phyloP scores from a whole-genome alignment of 2,797 vertebrate genomes.

The Tarsius wallacei region DNA sequence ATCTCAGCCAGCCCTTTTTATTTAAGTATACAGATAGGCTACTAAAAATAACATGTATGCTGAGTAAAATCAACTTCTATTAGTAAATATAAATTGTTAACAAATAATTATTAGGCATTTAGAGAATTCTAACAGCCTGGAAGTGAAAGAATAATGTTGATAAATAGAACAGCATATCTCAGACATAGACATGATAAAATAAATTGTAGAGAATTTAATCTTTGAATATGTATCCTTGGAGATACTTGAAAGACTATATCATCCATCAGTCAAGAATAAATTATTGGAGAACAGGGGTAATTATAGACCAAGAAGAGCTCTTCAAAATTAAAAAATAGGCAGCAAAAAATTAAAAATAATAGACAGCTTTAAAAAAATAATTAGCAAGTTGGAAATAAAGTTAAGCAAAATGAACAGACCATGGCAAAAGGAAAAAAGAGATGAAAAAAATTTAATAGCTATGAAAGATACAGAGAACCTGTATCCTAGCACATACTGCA shows the following conservation, averaged over 20 bases:
- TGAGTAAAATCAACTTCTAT: background rate
- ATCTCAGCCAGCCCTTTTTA: background rate
- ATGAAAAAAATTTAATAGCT: background rate
- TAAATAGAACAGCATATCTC: background rate
- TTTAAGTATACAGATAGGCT: background rate
- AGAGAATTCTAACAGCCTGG: background rate
- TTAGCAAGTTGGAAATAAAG: background rate
- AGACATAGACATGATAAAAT: background rate
- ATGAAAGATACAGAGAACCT: background rate
- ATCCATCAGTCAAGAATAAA: background rate
- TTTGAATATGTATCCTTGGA: background rate
- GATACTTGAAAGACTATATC: background rate
- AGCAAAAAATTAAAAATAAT: background rate
- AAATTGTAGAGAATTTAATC: background rate
- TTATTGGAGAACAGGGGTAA: background rate
- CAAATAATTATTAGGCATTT: background rate
- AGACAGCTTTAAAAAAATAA: background rate
- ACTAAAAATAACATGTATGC: background rate
- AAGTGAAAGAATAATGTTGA: background rate
- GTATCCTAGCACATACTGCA: background rate
- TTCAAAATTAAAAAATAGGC: slow-evolving; percentile 30
- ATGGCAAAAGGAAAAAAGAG: background rate
- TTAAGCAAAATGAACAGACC: background rate
- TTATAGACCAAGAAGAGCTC: background rate
- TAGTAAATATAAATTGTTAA: background rate